Evolutionary conservation across 2,797 vertebrate species (phyloP).

Genomic region (Prionace glauca): DNA sequence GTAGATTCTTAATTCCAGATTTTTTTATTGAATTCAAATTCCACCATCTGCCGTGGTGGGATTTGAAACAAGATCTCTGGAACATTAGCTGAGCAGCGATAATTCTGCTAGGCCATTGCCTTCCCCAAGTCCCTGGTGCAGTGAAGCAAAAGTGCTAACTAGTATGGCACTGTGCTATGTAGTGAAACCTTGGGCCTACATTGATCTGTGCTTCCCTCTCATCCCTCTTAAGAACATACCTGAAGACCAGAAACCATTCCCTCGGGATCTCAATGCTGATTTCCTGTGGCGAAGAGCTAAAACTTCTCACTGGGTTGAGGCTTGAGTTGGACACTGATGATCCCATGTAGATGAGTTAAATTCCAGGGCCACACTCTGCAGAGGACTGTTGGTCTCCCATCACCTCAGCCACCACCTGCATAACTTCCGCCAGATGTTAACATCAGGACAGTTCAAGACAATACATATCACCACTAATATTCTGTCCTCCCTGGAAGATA

Average conservation of each 20-base stretch:
- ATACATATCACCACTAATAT: background rate
- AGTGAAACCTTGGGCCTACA: background rate
- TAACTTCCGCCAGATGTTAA: background rate
- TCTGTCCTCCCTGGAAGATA: background rate
- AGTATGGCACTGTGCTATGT: too few relatives aligned
- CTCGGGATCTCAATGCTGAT: background rate
- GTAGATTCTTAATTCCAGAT: too few relatives aligned
- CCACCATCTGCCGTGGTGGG: too few relatives aligned
- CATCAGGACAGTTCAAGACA: background rate
- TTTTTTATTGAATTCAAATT: too few relatives aligned
- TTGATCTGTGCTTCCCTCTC: background rate
- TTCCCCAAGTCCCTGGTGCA: too few relatives aligned
- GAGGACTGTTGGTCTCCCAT: background rate
- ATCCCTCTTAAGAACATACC: background rate
- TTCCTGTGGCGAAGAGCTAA: background rate
- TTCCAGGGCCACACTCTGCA: background rate
- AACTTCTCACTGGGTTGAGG: background rate
- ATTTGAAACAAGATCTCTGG: too few relatives aligned
- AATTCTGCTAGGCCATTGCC: too few relatives aligned
- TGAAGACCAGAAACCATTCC: background rate
- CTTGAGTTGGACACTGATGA: background rate
- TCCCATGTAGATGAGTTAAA: background rate
- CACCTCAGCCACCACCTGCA: background rate
- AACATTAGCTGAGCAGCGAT: too few relatives aligned
- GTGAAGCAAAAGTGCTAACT: too few relatives aligned